Base-by-base conservation (phyloP, 2,797 vertebrate species). In the Manis javanica region DNA sequence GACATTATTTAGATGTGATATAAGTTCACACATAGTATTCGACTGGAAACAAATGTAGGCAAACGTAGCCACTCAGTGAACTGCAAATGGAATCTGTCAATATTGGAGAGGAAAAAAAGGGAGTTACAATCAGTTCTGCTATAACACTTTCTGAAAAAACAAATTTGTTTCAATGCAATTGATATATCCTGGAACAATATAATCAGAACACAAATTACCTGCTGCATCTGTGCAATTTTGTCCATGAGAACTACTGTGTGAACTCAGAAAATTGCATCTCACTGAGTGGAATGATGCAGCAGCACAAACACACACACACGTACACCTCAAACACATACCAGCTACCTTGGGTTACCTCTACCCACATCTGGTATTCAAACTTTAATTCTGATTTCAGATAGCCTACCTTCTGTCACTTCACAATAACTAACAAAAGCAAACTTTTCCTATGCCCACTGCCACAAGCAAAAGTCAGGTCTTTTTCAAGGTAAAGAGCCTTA, bases 21-120 rank as follows among this genome's bases (percentile, higher is more conserved):
- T 2, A 83, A 34, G 15, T 77, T 83, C 75, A 69, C 14, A 49
- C 31, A 69, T 19, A 86, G 7, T 59, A 95, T 61, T 24, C 24
- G 29, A 90, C 4, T 75, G 37, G 61, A 87, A 91, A 93, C 51
- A 93, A 89, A 85, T 72, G 37, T 55, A 15, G 75, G 53, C 21
- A 71, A 78, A 66, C 42, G 7, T 46, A 46, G 16, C 42, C 42
- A 95, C 14, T 83, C 26, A n/a, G 34, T 75, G 19, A 90, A 87
- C 42, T 94, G 9, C 16, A 90, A 86, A 79, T 92, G 21, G 19
- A 93, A 88, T 90, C 6, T 95, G 24, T 71, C 49, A 87, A 42
- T 57, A 64, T 26, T 46, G 53, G 84, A 5, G 7, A 61, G 24
- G 12, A 46, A 57, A 64, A 64, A 87, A 87, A 74, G n/a, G 3